These are phyloP conservation scores for Nebria salina DNA, from an alignment of 2,888 invertebrate species.

Conservation along the genomic window DNA sequence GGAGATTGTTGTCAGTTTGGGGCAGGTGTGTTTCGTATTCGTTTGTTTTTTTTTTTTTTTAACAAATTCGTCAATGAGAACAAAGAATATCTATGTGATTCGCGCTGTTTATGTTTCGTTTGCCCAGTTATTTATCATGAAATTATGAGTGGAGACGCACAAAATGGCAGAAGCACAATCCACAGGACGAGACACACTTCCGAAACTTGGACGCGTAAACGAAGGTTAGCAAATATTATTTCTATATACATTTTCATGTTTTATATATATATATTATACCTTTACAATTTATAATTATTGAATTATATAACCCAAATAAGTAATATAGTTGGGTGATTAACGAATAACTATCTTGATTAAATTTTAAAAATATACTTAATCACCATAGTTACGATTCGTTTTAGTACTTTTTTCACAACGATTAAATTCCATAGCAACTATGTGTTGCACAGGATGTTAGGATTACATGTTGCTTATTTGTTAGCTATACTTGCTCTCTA, in stretches of 20 bases:
- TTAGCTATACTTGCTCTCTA: conserved; percentile 41
- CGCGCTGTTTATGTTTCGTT: conserved; percentile 16
- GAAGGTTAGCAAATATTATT: conserved; percentile 57
- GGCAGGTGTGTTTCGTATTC: conserved; percentile 42
- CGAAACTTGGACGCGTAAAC: conserved; percentile 73
- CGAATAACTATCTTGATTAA: neutral
- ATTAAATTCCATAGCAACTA: conserved; percentile 40
- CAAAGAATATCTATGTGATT: conserved; percentile 31
- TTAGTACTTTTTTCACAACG: neutral
- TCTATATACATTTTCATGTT: neutral
- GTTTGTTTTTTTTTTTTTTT: conserved; percentile 9
- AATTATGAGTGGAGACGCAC: conserved; percentile 42
- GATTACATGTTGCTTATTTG: conserved; percentile 41
- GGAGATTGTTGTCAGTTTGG: conserved; percentile 36
- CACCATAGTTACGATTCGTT: neutral
- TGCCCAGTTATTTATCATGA: conserved; percentile 17
- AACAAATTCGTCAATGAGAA: conserved; percentile 37
- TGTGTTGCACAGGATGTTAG: conserved; percentile 46
- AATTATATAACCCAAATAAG: neutral
- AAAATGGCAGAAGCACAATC: conserved; percentile 47
- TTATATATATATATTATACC: neutral
- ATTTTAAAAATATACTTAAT: neutral
- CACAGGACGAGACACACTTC: conserved; percentile 64
- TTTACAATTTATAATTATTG: conserved; percentile 26
- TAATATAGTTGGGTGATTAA: neutral